Base-by-base conservation (phyloP, 1,140 invertebrate genomes). In the Anoplophora glabripennis region DNA sequence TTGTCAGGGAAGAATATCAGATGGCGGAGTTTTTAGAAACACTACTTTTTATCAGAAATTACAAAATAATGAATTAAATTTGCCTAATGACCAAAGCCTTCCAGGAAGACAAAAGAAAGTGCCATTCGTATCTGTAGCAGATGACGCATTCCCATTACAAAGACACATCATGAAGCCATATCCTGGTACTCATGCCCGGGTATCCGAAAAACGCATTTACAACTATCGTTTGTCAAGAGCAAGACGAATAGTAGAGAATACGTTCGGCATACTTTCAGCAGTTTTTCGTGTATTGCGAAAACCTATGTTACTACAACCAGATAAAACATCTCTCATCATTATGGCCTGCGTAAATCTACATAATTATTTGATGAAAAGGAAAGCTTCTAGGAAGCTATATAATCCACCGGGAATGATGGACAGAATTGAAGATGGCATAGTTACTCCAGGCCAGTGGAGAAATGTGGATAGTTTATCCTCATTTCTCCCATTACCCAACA, bases 241-340 rank as follows among this genome's bases (percentile, higher is more conserved):
- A 18, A 34, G 67, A 18, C 62, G 70, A 56, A 69, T 73, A n/a
- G 66, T 79, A 15, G 77, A 81, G 68, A 79, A 78, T 69, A 37
- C 40, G 36, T 63, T 62, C 37, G 52, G 52, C n/a, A 53, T 53
- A 8, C n/a, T 53, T 28, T 53, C 52, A 14, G 52, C 52, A 8
- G 36, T 53, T 53, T 53, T 53, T 17, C 12, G 40, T 15, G 38
- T 53, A 14, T 41, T 53, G n/a, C 11, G 38, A 53, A 53, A 53
- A 41, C 34, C 21, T 9, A 14, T 41, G 52, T 17, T 41, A 41
- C 36, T 42, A 55, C 10, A 17, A 55, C 53, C 40, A n/a, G 53
- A 55, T 40, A 45, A 55, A 55, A 42, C 53, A 45, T 34, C 40
- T 54, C 35, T 54, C 28, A 40, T 54, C 11, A 17, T 54, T 36